These are phyloP conservation scores for Neoniphon sammara DNA, from an alignment of 2,797 vertebrate species.

Conservation along the genomic window DNA sequence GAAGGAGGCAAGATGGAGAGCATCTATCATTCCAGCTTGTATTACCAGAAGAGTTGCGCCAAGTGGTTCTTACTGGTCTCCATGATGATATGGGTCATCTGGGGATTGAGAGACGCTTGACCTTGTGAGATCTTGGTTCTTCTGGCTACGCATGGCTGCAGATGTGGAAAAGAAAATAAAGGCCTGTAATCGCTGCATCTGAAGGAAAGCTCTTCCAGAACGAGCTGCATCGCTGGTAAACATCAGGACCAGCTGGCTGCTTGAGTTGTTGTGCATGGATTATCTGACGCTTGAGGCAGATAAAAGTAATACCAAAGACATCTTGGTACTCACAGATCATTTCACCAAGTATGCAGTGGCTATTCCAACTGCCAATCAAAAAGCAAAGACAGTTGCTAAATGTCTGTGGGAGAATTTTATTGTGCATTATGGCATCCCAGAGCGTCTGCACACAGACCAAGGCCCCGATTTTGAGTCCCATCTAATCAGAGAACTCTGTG, in stretches of 20 bases:
- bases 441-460: too few species aligned
- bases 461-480: too few species aligned
- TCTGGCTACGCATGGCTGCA: constrained; percentile 7
- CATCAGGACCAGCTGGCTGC: constrained; percentile 6
- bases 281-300: too few species aligned
- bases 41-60: too few species aligned
- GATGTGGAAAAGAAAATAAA: constrained; percentile 16
- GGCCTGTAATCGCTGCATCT: constrained; percentile 10
- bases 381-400: too few species aligned
- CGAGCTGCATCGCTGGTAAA: constrained; percentile 16
- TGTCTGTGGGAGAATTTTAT: too few species aligned
- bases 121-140: too few species aligned
- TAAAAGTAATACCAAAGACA: constrained; percentile 21
- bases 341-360: too few species aligned
- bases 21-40: constrained; percentile 17
- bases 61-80: constrained; percentile 6
- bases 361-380: too few species aligned
- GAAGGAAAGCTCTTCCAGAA: constrained; percentile 11
- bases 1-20: constrained; percentile 2
- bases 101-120: constrained; percentile 8
- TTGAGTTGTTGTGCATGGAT: constrained; percentile 30
- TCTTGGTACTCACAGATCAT: too few species aligned
- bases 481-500: too few species aligned
- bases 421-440: too few species aligned
- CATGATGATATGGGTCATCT: constrained; percentile 26